Evolutionary conservation across 1,140 invertebrate genomes (phyloP), one percentile per base, ranked within the genome.

Genomic region (Battus philenor): DNA sequence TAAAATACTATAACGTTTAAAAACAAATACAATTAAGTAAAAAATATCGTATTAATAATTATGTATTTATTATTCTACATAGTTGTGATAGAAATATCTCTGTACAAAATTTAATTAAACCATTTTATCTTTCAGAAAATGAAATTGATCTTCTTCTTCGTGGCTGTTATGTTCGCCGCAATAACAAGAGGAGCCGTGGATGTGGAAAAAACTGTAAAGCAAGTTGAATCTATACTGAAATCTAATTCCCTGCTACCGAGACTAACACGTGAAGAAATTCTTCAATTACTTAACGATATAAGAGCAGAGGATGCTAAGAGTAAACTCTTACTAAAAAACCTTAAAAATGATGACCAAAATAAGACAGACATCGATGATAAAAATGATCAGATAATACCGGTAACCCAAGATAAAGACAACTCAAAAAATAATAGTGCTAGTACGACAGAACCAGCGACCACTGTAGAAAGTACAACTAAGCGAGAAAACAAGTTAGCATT

Each of bases 201-300:
- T 53, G 72, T 87, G 2, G 75, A 86, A 33, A 77, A 79, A 51
- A 91, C 90, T 8, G 88, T 91, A 4, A 68, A 88, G 29, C 87
- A 90, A 68, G 90, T 92, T 1, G 87, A 91, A 48, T 86, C 61
- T 18, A 86, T 90, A 44, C 66, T 91, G 2, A 64, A 82, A 48
- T 69, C 79, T 13, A 87, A 91, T 54, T 69, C 87, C 1, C 76
- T 70, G 8, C 56, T 92, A 10, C 90, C 91, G 1, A 79, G 87
- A 16, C 69, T 91, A 7, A 86, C 81, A 1, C 69, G 89, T 48
- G 72, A 81, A 4, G 88, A 91, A 50, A 91, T 91, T 30, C 65
- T 91, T 1, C 77, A 87, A 15, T 81, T 91, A 17, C 64, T 91
- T 6, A 79, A 87, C 38, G 90, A 91, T 32, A 90, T 91, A 41